A percentile compares a stretch with the other conserved stretches of the same genome.
These are phyloP conservation scores for Entelurus aequoreus DNA, from an alignment of 2,113 vertebrate genomes.

Conservation along the genomic window DNA sequence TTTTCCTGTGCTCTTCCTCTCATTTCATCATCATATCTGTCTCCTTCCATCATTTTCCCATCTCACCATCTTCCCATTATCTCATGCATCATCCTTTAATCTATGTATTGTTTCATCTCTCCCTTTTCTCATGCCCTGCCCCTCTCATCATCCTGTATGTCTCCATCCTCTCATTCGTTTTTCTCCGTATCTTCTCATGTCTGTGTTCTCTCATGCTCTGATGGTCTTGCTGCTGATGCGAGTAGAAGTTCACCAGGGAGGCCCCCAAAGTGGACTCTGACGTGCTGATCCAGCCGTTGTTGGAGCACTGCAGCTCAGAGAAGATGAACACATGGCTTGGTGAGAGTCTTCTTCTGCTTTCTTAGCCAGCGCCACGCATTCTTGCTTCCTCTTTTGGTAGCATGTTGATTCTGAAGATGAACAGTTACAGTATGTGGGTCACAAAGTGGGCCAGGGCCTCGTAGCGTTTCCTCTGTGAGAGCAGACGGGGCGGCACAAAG, in stretches of 20 bases:
- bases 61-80: too few relatives aligned
- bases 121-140: too few relatives aligned
- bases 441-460: conserved; percentile 63
- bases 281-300: conserved; percentile 85
- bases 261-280: conserved; percentile 84
- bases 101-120: too few relatives aligned
- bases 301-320: conserved; percentile 92
- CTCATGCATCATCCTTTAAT: too few relatives aligned
- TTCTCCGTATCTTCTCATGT: not conserved
- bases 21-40: too few relatives aligned
- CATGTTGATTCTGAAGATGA: conserved; percentile 50
- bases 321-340: conserved; percentile 97
- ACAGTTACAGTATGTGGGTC: conserved; percentile 57
- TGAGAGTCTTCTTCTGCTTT: conserved; percentile 45
- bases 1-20: too few relatives aligned
- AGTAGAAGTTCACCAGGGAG: conserved; percentile 85
- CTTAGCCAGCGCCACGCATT: not conserved
- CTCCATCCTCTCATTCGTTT: too few relatives aligned
- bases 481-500: conserved; percentile 29
- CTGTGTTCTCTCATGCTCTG: conserved; percentile 4
- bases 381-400: conserved; percentile 16
- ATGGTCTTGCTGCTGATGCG: conserved; percentile 3
- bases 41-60: too few relatives aligned
- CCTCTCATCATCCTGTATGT: not conserved
- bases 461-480: conserved; percentile 32